Evolutionary conservation across 1,140 invertebrate species (phyloP).

Genomic region (Probaryconus sp.): DNA sequence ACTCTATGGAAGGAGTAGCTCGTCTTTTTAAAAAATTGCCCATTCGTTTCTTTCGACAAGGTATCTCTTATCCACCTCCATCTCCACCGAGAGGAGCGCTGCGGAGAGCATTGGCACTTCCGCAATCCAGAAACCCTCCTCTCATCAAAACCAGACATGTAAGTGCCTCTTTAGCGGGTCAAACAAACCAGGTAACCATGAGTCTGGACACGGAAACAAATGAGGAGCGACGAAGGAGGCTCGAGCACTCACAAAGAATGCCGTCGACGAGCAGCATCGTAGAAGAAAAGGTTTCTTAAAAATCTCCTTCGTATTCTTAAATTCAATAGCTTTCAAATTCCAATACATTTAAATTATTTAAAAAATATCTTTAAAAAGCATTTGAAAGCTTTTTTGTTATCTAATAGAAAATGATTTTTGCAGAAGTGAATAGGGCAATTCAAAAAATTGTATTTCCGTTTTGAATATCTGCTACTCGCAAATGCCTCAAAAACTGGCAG

Average conservation of each 20-base stretch:
- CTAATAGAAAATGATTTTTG: no score
- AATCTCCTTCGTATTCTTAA: background rate
- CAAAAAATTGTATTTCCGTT: constrained; percentile 17
- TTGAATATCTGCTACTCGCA: constrained; percentile 36
- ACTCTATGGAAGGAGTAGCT: background rate
- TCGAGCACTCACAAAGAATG: constrained; percentile 73
- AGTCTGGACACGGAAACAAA: constrained; percentile 73
- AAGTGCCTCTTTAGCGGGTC: constrained; percentile 69
- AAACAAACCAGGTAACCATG: constrained; percentile 68
- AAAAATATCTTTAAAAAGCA: no score
- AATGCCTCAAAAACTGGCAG: constrained; percentile 23
- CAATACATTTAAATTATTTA: no score
- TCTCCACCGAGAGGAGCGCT: constrained; percentile 85
- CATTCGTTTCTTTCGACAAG: constrained; percentile 64
- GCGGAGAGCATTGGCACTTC: constrained; percentile 83
- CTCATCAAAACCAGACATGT: constrained; percentile 83
- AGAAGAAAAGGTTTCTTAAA: constrained; percentile 71
- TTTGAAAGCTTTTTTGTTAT: constrained; percentile 2
- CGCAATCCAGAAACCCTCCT: constrained; percentile 86
- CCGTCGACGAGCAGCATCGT: constrained; percentile 72
- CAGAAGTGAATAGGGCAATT: constrained; percentile 45
- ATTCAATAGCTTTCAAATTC: constrained; percentile 4
- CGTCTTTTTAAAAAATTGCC: constrained; percentile 23
- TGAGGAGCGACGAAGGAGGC: constrained; percentile 71
- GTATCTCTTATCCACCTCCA: constrained; percentile 87